phyloP scores from a whole-genome alignment of 1,140 invertebrate species.

The Pseudomyrmex cubaensis region DNA sequence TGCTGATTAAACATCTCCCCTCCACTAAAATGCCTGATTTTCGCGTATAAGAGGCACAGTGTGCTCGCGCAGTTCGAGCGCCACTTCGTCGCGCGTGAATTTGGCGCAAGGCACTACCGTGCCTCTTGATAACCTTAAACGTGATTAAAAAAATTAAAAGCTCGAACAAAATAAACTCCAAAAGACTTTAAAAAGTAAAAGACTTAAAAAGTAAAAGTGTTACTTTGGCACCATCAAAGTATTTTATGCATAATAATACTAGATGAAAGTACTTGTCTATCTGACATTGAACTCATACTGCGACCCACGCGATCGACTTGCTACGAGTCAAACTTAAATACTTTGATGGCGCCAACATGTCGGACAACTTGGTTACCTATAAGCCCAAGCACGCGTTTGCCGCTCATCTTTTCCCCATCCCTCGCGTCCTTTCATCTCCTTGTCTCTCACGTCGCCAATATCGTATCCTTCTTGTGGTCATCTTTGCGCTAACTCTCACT shows the following conservation, averaged over 20 bases:
- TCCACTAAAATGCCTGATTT: too few relatives aligned
- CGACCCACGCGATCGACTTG: slow-evolving; percentile 67
- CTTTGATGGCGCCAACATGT: slow-evolving; percentile 74
- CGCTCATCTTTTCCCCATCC: slow-evolving; percentile 26
- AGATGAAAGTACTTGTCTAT: slow-evolving; percentile 74
- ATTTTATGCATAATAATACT: slow-evolving; percentile 76
- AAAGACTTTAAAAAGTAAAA: too few relatives aligned
- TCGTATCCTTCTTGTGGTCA: slow-evolving; percentile 35
- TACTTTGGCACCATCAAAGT: slow-evolving; percentile 73
- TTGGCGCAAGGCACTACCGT: too few relatives aligned
- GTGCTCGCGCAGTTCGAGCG: too few relatives aligned
- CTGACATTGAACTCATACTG: slow-evolving; percentile 73
- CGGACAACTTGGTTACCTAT: slow-evolving; percentile 70
- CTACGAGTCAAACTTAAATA: slow-evolving; percentile 66
- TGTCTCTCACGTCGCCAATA: slow-evolving; percentile 39
- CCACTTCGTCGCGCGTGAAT: too few relatives aligned
- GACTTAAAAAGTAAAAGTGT: too few relatives aligned
- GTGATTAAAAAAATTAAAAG: too few relatives aligned
- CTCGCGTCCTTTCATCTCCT: slow-evolving; percentile 35
- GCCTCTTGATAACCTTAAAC: too few relatives aligned
- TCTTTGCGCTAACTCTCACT: slow-evolving; percentile 50
- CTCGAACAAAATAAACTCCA: too few relatives aligned
- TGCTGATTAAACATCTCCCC: too few relatives aligned
- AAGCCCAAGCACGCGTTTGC: slow-evolving; percentile 28
- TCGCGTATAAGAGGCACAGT: too few relatives aligned